These are phyloP conservation scores for Perizoma flavofasciatum DNA, from an alignment of 2,888 invertebrate genomes.

Conservation along the genomic window DNA sequence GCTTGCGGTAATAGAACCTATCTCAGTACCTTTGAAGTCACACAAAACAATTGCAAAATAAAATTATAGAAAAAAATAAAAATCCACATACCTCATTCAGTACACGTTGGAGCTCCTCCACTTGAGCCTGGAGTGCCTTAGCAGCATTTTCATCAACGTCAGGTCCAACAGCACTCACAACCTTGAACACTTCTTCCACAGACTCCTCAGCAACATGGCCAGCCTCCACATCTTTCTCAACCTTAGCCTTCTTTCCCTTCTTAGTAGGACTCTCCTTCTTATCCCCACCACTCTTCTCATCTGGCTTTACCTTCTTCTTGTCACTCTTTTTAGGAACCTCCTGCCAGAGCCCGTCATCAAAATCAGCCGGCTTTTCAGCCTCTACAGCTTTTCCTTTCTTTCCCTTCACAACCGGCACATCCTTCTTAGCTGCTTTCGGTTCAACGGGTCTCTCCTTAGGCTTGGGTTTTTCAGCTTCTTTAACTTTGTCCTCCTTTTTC, in stretches of 20 bases:
- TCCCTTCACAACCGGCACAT: slow-evolving; percentile 76
- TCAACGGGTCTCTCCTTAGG: slow-evolving; percentile 69
- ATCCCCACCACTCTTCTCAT: slow-evolving; percentile 61
- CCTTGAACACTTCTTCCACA: slow-evolving; percentile 70
- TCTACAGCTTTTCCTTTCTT: slow-evolving; percentile 84
- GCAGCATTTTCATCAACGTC: slow-evolving; percentile 71
- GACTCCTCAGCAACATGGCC: slow-evolving; percentile 54
- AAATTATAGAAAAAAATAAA: slow-evolving; percentile 8
- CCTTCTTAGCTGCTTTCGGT: slow-evolving; percentile 68
- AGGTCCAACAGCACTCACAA: slow-evolving; percentile 72
- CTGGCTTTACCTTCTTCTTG: slow-evolving; percentile 88
- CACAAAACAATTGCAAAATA: too few species aligned
- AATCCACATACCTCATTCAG: slow-evolving; percentile 68
- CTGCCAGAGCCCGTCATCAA: slow-evolving; percentile 91
- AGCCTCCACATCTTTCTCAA: slow-evolving; percentile 62
- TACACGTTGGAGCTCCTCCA: slow-evolving; percentile 75
- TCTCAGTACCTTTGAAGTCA: too few species aligned
- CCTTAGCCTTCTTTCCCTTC: slow-evolving; percentile 74
- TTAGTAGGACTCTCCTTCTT: slow-evolving; percentile 74
- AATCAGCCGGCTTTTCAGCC: slow-evolving; percentile 87
- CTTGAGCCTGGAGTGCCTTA: slow-evolving; percentile 73
- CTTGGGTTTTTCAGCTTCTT: slow-evolving; percentile 79
- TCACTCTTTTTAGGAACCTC: slow-evolving; percentile 88
- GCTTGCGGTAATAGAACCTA: too few species aligned
- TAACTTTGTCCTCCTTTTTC: slow-evolving; percentile 83